Conservation (phyloP, 2,113 vertebrate genomes). For the Gracilinanus agilis region DNA sequence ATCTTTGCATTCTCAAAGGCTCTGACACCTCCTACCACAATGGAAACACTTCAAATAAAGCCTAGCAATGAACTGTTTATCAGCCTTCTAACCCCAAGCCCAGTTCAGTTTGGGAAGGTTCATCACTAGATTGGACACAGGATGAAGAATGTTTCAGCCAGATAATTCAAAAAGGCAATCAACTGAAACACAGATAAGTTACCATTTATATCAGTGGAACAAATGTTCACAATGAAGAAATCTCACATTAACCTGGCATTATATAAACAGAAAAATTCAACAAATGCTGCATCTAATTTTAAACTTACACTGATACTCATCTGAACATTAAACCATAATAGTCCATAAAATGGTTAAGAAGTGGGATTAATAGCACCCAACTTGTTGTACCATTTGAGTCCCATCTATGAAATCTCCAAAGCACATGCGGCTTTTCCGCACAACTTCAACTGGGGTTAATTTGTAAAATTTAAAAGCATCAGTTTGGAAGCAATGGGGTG, state of each 20-base stretch:
- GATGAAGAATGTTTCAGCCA: not conserved
- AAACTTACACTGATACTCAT: not conserved
- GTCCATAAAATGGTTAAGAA: not conserved
- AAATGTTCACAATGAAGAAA: not conserved
- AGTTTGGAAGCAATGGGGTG: not conserved
- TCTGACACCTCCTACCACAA: not conserved
- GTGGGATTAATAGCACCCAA: not conserved
- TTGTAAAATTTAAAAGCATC: not conserved
- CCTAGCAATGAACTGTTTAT: not conserved
- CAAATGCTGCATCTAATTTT: not conserved
- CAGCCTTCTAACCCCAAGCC: not conserved
- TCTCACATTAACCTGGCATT: not conserved
- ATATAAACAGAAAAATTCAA: not conserved
- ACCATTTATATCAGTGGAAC: not conserved
- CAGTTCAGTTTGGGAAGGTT: not conserved
- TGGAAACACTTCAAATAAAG: not conserved
- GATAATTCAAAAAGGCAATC: not conserved
- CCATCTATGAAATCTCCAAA: not conserved
- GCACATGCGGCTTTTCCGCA: not conserved
- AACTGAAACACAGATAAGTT: not conserved
- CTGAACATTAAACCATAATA: not conserved
- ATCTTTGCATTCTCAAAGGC: not conserved
- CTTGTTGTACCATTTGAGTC: not conserved
- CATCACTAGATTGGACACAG: not conserved
- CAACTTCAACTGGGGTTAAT: not conserved